Conservation (phyloP, 2,888 invertebrate species). For the Unio delphinus region DNA sequence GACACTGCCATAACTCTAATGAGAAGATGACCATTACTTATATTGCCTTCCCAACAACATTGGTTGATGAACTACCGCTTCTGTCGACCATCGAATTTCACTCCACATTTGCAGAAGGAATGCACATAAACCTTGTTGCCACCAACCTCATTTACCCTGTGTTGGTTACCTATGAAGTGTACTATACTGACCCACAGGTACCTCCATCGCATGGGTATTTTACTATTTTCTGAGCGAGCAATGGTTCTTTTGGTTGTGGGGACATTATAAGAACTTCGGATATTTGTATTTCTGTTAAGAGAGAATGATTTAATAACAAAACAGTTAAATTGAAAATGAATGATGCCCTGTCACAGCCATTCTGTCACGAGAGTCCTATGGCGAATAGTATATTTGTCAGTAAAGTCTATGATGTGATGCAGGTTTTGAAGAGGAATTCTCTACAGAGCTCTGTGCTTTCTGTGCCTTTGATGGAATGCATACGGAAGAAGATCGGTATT, state of each 20-base stretch:
- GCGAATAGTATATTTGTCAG: constrained; percentile 14
- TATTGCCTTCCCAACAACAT: constrained; percentile 78
- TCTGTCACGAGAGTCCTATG: constrained; percentile 3
- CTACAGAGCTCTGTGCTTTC: constrained; percentile 15
- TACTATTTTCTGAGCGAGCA: constrained; percentile 6
- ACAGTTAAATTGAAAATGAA: constrained; percentile 9
- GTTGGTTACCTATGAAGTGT: constrained; percentile 25
- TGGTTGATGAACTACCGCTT: constrained; percentile 23
- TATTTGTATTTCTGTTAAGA: no score
- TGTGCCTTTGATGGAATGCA: constrained; percentile 29
- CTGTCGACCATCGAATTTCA: constrained; percentile 27
- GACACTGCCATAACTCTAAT: constrained; percentile 78
- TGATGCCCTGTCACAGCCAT: constrained; percentile 14
- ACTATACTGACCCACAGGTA: constrained; percentile 29
- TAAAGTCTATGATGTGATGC: constrained; percentile 21
- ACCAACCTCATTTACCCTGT: constrained; percentile 22
- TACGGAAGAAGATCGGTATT: constrained; percentile 11
- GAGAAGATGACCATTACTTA: constrained; percentile 76
- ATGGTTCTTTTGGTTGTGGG: constrained; percentile 18
- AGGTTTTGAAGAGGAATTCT: constrained; percentile 12
- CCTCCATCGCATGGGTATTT: constrained; percentile 20
- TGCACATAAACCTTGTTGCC: constrained; percentile 23
- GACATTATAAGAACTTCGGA: neutral
- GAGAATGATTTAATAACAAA: no score
- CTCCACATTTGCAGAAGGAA: constrained; percentile 25